These are phyloP conservation scores for Miltochrista miniata DNA, from an alignment of 2,888 invertebrate genomes.

Conservation along the genomic window DNA sequence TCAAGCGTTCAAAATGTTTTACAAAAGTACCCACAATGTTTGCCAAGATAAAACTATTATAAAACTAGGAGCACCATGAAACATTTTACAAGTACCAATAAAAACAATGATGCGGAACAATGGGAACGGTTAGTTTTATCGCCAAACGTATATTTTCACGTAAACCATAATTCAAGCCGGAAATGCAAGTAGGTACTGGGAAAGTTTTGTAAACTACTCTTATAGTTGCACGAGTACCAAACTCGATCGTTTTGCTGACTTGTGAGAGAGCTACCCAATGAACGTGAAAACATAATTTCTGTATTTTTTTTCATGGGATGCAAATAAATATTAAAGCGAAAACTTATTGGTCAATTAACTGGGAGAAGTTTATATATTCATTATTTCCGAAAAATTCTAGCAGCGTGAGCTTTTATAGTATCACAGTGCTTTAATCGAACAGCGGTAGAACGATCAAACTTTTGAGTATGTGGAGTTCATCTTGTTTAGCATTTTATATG, in stretches of 20 bases:
- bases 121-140: slow-evolving; percentile 64
- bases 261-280: slow-evolving; percentile 32
- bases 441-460: too few relatives aligned
- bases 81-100: slow-evolving; percentile 63
- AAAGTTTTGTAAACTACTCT: slow-evolving; percentile 52
- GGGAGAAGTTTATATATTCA: too few relatives aligned
- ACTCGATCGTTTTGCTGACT: slow-evolving; percentile 52
- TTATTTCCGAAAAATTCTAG: too few relatives aligned
- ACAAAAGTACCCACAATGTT: slow-evolving; percentile 1
- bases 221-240: slow-evolving; percentile 46
- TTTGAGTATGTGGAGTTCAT: too few relatives aligned
- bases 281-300: slow-evolving; percentile 20
- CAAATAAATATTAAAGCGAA: too few relatives aligned
- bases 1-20: too few relatives aligned
- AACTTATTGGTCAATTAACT: too few relatives aligned
- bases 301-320: too few relatives aligned
- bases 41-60: slow-evolving; percentile 33
- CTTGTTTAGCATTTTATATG: too few relatives aligned
- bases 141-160: slow-evolving; percentile 59
- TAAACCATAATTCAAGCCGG: slow-evolving; percentile 58
- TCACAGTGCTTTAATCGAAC: too few relatives aligned
- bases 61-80: slow-evolving; percentile 34
- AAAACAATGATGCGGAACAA: slow-evolving; percentile 62
- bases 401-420: too few relatives aligned
- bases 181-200: slow-evolving; percentile 71